Conservation (phyloP, 1,140 invertebrate species). For the Mercenaria mercenaria region DNA sequence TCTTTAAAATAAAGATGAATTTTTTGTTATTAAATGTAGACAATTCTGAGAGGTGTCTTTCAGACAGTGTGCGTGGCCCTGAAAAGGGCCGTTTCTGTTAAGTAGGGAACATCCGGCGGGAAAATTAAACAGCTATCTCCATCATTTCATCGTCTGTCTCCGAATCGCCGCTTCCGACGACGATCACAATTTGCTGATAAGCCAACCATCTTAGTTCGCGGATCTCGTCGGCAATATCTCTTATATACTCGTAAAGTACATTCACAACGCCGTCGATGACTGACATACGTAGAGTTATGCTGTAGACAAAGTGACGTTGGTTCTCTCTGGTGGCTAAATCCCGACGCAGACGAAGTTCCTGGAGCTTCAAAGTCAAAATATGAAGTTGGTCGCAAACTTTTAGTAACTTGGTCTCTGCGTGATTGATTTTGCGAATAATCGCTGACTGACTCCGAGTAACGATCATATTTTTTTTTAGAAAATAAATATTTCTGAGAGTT, state of each 20-base stretch:
- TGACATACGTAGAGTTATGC: slow-evolving; percentile 26
- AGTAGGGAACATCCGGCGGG: too few relatives aligned
- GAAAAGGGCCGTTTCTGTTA: slow-evolving; percentile 39
- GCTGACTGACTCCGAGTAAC: not conserved
- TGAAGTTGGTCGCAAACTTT: not conserved
- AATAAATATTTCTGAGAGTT: not conserved
- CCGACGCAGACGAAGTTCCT: not conserved
- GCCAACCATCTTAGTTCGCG: not conserved
- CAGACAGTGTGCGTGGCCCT: not conserved
- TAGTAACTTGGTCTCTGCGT: not conserved
- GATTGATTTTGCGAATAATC: not conserved
- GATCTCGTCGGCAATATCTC: not conserved
- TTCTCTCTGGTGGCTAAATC: not conserved
- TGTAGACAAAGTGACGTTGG: slow-evolving; percentile 24
- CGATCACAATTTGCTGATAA: not conserved
- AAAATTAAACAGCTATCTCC: not conserved
- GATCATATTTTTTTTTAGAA: not conserved
- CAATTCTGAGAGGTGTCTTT: not conserved
- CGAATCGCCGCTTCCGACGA: not conserved
- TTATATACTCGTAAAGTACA: slow-evolving; percentile 5
- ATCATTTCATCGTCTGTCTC: not conserved
- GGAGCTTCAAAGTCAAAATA: not conserved
- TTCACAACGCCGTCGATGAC: slow-evolving; percentile 30
- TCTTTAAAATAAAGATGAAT: too few relatives aligned
- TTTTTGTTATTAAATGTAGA: too few relatives aligned